A percentile compares a stretch with the other conserved stretches of the same genome.
Conservation (phyloP, 2,888 invertebrate species). For the Dexiosoma caninum region DNA sequence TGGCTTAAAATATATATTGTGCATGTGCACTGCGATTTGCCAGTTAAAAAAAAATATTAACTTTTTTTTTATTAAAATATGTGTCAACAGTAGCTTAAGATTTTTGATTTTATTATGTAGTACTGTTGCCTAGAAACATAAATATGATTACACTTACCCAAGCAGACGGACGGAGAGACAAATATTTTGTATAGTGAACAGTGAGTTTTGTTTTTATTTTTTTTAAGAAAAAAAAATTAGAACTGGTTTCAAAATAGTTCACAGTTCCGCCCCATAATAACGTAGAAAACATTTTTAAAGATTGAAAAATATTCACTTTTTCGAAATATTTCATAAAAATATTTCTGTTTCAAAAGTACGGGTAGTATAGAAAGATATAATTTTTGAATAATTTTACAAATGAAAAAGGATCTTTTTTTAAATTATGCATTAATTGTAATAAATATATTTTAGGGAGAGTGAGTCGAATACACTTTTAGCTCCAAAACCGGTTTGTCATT, state of each 20-base stretch:
- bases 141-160: neutral
- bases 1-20: neutral
- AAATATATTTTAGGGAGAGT: no score
- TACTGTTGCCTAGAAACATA: neutral
- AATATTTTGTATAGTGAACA: neutral
- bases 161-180: neutral
- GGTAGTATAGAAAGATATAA: no score
- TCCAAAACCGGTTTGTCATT: no score
- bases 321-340: no score
- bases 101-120: conserved; percentile 9
- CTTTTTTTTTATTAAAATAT: conserved; percentile 25
- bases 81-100: conserved; percentile 47
- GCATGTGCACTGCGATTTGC: neutral
- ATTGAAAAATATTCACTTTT: no score
- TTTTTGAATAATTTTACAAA: no score
- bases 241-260: conserved; percentile 45
- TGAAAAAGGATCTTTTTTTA: no score
- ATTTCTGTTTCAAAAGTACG: no score
- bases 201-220: conserved; percentile 21
- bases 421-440: no score
- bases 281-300: neutral
- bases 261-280: conserved; percentile 1
- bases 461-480: no score
- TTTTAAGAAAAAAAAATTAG: neutral
- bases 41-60: neutral